These are phyloP conservation scores for Ivindomyrus marchei DNA, from an alignment of 2,113 vertebrate genomes.

Conservation along the genomic window DNA sequence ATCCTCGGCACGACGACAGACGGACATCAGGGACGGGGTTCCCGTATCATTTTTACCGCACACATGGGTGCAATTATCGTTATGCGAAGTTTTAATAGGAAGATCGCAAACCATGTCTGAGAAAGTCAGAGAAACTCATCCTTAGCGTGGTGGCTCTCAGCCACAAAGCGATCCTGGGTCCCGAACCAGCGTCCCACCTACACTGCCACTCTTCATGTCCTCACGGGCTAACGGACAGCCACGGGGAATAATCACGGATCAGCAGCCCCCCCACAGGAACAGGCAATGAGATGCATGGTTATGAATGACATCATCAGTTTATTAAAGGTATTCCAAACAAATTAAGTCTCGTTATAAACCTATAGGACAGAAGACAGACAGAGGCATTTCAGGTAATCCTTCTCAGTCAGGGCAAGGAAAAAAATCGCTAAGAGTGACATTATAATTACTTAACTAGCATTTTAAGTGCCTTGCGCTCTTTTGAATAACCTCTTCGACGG, in stretches of 20 bases:
- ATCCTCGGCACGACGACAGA: not conserved
- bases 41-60: not conserved
- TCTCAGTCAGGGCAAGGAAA: not conserved
- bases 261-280: not conserved
- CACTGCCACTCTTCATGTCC: slow-evolving; percentile 70
- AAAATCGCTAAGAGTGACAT: not conserved
- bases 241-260: not conserved
- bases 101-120: slow-evolving; percentile 21
- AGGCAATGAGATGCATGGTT: not conserved
- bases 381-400: not conserved
- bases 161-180: slow-evolving; percentile 69
- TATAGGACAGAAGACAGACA: not conserved
- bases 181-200: slow-evolving; percentile 66
- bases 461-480: not conserved
- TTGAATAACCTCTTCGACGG: not conserved
- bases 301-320: not conserved
- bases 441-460: not conserved
- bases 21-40: not conserved
- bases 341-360: not conserved
- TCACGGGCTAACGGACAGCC: slow-evolving; percentile 14
- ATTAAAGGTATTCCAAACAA: not conserved
- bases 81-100: not conserved
- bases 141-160: slow-evolving; percentile 69
- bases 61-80: not conserved
- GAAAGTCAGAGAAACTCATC: slow-evolving; percentile 43